phyloP scores from a whole-genome alignment of 2,797 vertebrate species.

The Gephyroberyx darwinii region DNA sequence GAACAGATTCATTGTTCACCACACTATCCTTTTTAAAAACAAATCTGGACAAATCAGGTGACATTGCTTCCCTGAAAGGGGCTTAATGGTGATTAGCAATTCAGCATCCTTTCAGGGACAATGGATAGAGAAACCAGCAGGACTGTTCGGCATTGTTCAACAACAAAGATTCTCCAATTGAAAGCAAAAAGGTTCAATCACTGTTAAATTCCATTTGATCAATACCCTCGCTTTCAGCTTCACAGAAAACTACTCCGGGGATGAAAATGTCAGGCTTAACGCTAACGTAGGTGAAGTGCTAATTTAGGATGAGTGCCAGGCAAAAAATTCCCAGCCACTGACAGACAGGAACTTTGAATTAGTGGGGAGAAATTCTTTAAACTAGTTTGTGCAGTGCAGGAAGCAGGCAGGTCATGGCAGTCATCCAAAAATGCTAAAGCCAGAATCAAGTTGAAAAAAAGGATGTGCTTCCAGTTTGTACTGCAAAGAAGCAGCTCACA shows the following conservation, averaged over 20 bases:
- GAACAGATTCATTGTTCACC: not conserved
- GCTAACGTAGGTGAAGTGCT: not conserved
- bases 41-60: constrained; percentile 4
- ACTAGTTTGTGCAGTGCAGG: constrained; percentile 41
- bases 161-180: not conserved
- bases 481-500: constrained; percentile 15
- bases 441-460: constrained; percentile 31
- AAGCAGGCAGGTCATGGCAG: constrained; percentile 48
- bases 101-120: constrained; percentile 3
- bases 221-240: not conserved
- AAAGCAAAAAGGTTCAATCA: not conserved
- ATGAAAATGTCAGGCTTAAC: not conserved
- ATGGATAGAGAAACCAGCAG: not conserved
- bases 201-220: not conserved
- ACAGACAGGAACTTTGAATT: constrained; percentile 29
- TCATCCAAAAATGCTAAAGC: constrained; percentile 44
- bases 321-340: constrained; percentile 16
- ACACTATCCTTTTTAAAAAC: not conserved
- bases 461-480: not conserved
- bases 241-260: not conserved
- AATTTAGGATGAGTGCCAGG: not conserved
- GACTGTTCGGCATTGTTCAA: not conserved
- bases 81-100: not conserved
- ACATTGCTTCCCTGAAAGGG: constrained; percentile 15
- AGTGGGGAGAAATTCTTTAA: constrained; percentile 37